Conservation (phyloP, 2,888 invertebrate genomes). For the Hylaea fasciaria region DNA sequence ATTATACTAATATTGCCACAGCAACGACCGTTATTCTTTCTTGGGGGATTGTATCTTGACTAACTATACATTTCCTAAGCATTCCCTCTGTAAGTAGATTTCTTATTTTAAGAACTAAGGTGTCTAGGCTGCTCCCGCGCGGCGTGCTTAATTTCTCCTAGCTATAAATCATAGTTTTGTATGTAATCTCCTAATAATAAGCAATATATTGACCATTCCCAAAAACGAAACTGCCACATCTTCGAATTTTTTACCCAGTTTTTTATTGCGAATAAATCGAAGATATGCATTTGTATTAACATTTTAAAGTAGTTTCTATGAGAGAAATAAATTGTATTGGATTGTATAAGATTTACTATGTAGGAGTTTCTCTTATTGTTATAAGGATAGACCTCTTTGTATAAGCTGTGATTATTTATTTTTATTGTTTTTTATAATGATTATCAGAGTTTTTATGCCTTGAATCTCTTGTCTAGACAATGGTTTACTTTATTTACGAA, state of each 20-base stretch:
- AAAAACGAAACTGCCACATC: slow-evolving; percentile 73
- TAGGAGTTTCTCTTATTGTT: slow-evolving; percentile 42
- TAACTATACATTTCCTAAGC: too few species aligned
- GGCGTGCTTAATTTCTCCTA: slow-evolving; percentile 3
- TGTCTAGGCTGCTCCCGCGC: neutral
- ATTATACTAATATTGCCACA: too few species aligned
- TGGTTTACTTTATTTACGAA: slow-evolving; percentile 33
- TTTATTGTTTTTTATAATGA: slow-evolving; percentile 35
- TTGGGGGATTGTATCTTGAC: too few species aligned
- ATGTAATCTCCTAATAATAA: neutral
- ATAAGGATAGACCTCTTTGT: slow-evolving; percentile 23
- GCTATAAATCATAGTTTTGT: neutral
- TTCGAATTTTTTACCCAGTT: slow-evolving; percentile 70
- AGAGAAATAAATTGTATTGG: slow-evolving; percentile 41
- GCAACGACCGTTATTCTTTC: too few species aligned
- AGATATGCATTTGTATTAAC: slow-evolving; percentile 34
- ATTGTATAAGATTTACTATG: slow-evolving; percentile 36
- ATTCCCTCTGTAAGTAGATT: too few species aligned
- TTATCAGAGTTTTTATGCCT: slow-evolving; percentile 36
- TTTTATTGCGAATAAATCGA: slow-evolving; percentile 57
- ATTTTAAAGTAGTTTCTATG: slow-evolving; percentile 43
- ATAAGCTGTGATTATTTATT: slow-evolving; percentile 37
- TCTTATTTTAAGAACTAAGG: too few species aligned
- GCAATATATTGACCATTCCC: slow-evolving; percentile 4
- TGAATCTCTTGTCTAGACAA: slow-evolving; percentile 47